Conservation (phyloP, 2,888 invertebrate genomes). For the Girardia tigrina region DNA sequence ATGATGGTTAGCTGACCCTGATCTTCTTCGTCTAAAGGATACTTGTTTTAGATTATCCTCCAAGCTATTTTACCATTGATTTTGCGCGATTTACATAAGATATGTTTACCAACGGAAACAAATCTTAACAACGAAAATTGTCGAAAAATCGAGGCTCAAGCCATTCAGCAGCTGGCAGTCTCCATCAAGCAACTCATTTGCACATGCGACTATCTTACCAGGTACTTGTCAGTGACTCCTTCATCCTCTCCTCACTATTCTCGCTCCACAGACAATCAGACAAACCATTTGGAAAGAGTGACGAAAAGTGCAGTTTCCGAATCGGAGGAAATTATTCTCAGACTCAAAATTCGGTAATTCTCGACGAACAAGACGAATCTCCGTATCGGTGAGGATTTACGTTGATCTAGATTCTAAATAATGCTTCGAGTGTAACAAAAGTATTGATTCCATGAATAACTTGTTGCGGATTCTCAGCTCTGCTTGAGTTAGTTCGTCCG, state of each 20-base stretch:
- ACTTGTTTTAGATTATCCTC: conserved; percentile 31
- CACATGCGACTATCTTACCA: conserved; percentile 37
- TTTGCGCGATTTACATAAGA: conserved; percentile 30
- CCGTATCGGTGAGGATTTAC: conserved; percentile 28
- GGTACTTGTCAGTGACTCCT: not conserved
- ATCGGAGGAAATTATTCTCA: conserved; percentile 31
- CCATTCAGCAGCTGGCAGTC: conserved; percentile 34
- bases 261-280: not conserved
- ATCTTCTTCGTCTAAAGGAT: not conserved
- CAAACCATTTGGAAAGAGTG: not conserved
- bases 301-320: conserved; percentile 30
- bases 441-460: too few species aligned
- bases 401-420: not conserved
- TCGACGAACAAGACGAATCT: conserved; percentile 33
- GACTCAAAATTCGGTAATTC: not conserved
- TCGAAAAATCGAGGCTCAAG: conserved; percentile 33
- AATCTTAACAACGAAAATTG: not conserved
- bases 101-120: conserved; percentile 26
- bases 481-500: not conserved
- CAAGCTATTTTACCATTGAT: conserved; percentile 36
- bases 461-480: too few species aligned
- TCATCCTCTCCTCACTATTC: not conserved
- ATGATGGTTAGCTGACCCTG: conserved; percentile 51
- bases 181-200: conserved; percentile 36
- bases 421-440: too few species aligned